A percentile compares a stretch with the other conserved stretches of the same genome.
phyloP scores from a whole-genome alignment of 2,797 vertebrate species.

The Nannoperca obscura region DNA sequence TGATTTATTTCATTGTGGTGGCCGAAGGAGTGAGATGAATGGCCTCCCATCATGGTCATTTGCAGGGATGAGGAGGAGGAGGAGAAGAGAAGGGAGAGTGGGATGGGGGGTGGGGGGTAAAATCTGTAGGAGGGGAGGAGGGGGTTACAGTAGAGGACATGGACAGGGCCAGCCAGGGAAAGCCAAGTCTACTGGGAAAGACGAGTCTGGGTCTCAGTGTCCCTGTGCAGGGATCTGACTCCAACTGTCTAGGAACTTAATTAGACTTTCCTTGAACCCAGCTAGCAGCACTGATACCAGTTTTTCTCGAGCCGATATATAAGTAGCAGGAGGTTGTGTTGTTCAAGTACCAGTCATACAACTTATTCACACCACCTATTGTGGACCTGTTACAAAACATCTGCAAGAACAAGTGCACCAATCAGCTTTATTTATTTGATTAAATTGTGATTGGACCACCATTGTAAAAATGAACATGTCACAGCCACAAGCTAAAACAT shows the following conservation, averaged over 20 bases:
- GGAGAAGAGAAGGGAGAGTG: slow-evolving; percentile 50
- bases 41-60: slow-evolving; percentile 95
- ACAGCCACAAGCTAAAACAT: background rate
- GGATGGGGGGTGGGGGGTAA: slow-evolving; percentile 54
- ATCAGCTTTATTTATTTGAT: background rate
- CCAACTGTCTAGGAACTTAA: slow-evolving; percentile 62
- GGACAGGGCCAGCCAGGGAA: slow-evolving; percentile 48
- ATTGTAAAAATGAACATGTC: background rate
- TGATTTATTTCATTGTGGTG: slow-evolving; percentile 98
- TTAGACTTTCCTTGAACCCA: slow-evolving; percentile 62
- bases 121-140: slow-evolving; percentile 35
- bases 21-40: slow-evolving; percentile 97
- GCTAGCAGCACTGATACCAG: slow-evolving; percentile 22
- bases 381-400: background rate
- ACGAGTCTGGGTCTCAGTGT: slow-evolving; percentile 45
- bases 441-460: background rate
- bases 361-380: background rate
- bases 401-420: background rate
- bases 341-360: background rate
- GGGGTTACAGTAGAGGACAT: slow-evolving; percentile 59
- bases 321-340: slow-evolving; percentile 20
- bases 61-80: slow-evolving; percentile 84
- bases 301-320: slow-evolving; percentile 11
- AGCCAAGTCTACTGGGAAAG: slow-evolving; percentile 57
- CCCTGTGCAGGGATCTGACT: slow-evolving; percentile 48